Evolutionary conservation across 2,113 vertebrate genomes (phyloP), one percentile per base, ranked within the genome.

Genomic region (Urocynchramus pylzowi): DNA sequence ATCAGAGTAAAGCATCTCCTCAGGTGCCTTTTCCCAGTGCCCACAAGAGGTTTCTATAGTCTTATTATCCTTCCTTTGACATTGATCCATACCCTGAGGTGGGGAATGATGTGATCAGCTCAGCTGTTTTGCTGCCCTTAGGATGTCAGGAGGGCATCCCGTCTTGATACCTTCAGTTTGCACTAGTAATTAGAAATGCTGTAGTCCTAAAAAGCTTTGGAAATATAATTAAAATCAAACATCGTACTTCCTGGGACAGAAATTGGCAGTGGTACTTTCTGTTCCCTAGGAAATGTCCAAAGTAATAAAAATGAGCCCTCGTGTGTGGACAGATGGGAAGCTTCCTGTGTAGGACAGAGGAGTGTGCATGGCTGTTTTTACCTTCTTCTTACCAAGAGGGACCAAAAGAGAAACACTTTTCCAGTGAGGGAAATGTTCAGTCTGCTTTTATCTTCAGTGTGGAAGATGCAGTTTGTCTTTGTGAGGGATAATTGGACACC

Each of bases 201-300:
- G 44, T 54, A 13, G n/a, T 74, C 54, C 52, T 87, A 39, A 78
- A 83, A 68, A 63, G 49, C n/a, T 87, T 54, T 73, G 75, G 77
- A 74, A 95, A 60, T 71, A 31, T 78, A 93, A 91, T 93, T 94
- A 81, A 88, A 97, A 94, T 91, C 57, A 88, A 96, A 85, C 54
- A 91, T 67, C 21, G 12, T 42, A 27, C 42, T 94, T 90, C 35
- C 76, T 87, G 71, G 69, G 67, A 35, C 85, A 84, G 83, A 83
- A 94, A 93, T 59, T 53, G 60, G n/a, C 52, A 89, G 67, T 69
- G 69, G 30, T 76, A 54, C 79, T 81, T 70, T 77, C 78, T 92
- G 59, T 92, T 91, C 63, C 82, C 75, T 71, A 42, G 69, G 53
- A 76, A 82, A 70, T 92, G 76, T 76, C 84, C n/a, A 65, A 60